Base-by-base conservation (phyloP, 2,888 invertebrate species). In the Hofmannophila pseudospretella region DNA sequence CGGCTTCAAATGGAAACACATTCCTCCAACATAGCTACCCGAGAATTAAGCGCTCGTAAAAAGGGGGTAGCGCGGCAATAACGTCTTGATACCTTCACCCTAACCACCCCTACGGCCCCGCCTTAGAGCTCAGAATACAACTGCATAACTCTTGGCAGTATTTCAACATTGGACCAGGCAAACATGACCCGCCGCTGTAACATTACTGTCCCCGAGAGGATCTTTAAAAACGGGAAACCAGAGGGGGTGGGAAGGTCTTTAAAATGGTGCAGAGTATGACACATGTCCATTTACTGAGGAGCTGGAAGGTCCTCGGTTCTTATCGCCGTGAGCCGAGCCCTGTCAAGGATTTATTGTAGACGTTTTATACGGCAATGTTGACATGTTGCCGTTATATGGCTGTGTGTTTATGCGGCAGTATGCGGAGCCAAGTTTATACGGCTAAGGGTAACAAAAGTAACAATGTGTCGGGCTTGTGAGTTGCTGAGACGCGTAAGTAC, bases 41-140 rank as follows among this genome's bases (percentile, higher is more conserved):
- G 65, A 58, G 80, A 81, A 81, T 82, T 81, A 82, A 80, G 77
- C 77, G 74, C 75, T 80, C 80, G 77, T 82, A 79, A 82, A 80
- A 78, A 62, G 68, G 62, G 77, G 71, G 73, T 69, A 71, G 70
- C 67, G 58, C 58, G 65, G 72, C 70, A 70, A 72, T 81, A 79
- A 80, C 75, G 75, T 81, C 80, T 81, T 78, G 76, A 81, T 80
- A 72, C 69, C 58, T 52, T 49, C 46, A 55, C 47, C 5, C 65
- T 55, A 51, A 41, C 33, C 37, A 38, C 39, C 57, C 50, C 48
- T 58, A 47, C 14, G 7, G 0, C 27, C 1, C 3, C 0, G 4
- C 0, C n/a, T 42, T 63, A 65, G 35, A 42, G 49, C 39, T 33
- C 11, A 42, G 27, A 51, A 44, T 55, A 2, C 29, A 7, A 3